Evolutionary conservation across 2,113 vertebrate species (phyloP).

Genomic region (Variabilichromis moorii): DNA sequence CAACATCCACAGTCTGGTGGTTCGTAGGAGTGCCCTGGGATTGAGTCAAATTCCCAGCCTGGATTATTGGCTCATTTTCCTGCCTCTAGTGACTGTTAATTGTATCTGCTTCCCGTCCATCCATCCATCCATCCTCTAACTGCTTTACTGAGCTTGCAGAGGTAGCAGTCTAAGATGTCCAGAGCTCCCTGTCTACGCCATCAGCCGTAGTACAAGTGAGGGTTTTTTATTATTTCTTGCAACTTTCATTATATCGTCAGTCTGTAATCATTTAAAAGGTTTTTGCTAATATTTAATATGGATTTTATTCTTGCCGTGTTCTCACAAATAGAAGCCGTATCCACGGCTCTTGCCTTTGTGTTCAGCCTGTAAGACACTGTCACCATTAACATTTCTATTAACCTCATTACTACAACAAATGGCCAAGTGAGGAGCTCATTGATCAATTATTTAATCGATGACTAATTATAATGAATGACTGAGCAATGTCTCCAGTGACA

Average conservation of each 20-base stretch:
- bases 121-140: background rate
- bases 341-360: background rate
- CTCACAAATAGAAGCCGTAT: background rate
- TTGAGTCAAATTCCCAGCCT: background rate
- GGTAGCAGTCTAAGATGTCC: background rate
- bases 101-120: background rate
- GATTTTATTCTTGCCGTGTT: background rate
- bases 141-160: background rate
- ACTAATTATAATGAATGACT: background rate
- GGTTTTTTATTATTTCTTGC: background rate
- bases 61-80: background rate
- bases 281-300: background rate
- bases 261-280: background rate
- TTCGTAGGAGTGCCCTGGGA: background rate
- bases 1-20: background rate
- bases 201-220: background rate
- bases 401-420: background rate
- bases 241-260: accelerated
- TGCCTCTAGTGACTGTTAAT: background rate
- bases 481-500: background rate
- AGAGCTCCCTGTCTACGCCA: background rate
- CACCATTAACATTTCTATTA: background rate
- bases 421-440: background rate
- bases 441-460: background rate
- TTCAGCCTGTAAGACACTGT: background rate